phyloP scores from a whole-genome alignment of 2,888 invertebrate species.

The Spatulosminthurus flaviceps region DNA sequence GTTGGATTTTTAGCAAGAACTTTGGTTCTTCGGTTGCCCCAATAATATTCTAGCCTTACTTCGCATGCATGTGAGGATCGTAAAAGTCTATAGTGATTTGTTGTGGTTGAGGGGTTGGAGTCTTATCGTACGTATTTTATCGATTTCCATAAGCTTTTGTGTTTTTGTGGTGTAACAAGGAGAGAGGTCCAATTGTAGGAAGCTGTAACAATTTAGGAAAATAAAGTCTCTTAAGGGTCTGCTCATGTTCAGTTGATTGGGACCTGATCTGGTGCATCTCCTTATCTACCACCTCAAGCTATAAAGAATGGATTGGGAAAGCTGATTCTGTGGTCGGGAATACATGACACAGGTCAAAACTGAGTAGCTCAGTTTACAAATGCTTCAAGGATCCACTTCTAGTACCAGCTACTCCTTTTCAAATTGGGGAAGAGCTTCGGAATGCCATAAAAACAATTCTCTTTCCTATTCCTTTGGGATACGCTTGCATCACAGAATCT shows the following conservation, averaged over 20 bases:
- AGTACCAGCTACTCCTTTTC: background rate
- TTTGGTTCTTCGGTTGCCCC: no score
- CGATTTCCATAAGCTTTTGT: no score
- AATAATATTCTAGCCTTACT: no score
- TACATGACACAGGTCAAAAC: slow-evolving; percentile 3
- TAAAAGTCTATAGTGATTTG: no score
- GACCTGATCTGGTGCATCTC: background rate
- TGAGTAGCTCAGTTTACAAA: background rate
- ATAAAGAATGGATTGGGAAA: background rate
- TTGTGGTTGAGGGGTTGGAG: no score
- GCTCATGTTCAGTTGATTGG: slow-evolving; percentile 7
- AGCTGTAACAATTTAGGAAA: background rate
- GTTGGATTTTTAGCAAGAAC: no score
- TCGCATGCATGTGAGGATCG: no score
- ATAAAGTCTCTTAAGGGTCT: background rate
- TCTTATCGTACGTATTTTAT: no score
- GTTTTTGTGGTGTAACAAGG: no score
- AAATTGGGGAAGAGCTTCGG: background rate
- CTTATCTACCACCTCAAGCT: background rate
- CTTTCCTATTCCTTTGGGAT: background rate
- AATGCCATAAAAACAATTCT: background rate
- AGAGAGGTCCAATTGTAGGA: background rate
- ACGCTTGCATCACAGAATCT: background rate
- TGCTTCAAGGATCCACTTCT: no score
- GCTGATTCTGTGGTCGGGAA: background rate